Conservation (phyloP, 1,140 invertebrate genomes). For the Tetramorium alpestre region DNA sequence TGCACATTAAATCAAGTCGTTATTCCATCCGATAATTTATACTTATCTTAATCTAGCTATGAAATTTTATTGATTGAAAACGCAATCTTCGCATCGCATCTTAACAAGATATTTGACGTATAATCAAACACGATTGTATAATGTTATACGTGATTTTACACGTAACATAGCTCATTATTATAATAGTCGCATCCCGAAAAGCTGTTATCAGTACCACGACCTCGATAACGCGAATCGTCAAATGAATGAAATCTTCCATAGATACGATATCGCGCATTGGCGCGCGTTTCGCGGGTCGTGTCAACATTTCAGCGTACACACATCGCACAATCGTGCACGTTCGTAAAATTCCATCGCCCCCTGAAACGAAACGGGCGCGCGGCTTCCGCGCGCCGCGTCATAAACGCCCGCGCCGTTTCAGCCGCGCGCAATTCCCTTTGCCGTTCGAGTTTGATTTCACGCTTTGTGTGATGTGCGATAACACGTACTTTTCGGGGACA, state of each 20-base stretch:
- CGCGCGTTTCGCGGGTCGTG: neutral
- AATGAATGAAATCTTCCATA: neutral
- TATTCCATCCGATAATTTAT: neutral
- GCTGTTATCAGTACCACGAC: neutral
- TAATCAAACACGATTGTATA: neutral
- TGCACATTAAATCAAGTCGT: neutral
- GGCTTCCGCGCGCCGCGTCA: neutral
- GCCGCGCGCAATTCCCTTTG: neutral
- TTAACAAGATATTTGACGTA: neutral
- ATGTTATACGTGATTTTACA: neutral
- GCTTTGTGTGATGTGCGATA: neutral
- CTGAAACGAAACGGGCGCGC: neutral
- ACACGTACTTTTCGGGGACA: neutral
- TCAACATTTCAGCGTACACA: neutral
- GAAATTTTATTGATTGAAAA: neutral
- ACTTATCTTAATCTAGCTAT: neutral
- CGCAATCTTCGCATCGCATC: neutral
- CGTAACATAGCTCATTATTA: neutral
- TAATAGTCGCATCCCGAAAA: neutral
- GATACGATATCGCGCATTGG: neutral
- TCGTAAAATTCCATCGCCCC: neutral
- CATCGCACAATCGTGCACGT: neutral
- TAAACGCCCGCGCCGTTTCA: neutral
- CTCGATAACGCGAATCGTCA: neutral
- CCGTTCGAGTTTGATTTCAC: constrained; percentile 16